Evolutionary conservation across 2,113 vertebrate species (phyloP), one percentile per base, ranked within the genome.

Genomic region (Microtus ochrogaster): DNA sequence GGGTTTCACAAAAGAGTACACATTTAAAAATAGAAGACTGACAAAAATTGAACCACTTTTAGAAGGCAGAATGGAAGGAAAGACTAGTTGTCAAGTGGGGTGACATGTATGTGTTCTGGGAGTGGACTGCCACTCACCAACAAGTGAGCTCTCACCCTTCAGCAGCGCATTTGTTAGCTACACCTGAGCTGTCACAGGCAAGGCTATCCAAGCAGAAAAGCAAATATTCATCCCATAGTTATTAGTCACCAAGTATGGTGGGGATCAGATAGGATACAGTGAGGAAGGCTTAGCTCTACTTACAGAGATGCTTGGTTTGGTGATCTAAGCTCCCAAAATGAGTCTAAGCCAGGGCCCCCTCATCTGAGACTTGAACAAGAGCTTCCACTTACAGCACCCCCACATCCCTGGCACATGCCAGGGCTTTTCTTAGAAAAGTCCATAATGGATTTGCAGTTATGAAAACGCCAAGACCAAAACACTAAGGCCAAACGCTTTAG

Each of bases 391-490:
- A 12, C 36, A 66, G 30, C 13, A 13, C n/a, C 24, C 55, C 24
- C 39, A 68, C 33, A 91, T 96, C 61, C 93, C 78, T 82, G n/a
- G 39, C 14, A 22, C 17, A 58, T 91, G 39, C 68, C 16, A 33
- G 96, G 96, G 66, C 81, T 92, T 94, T 96, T 96, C 90, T 85
- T 92, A 58, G 84, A 97, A 95, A 94, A 97, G 79, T 92, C 70
- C 78, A 73, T 77, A 47, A 88, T 95, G 92, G 96, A 97, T 96
- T 85, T 94, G 61, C 16, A 6, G 65, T 92, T 85, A 77, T 92
- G 41, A 96, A 97, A 97, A 73, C 47, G 79, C 74, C 92, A 89
- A 84, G 77, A 6, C 21, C 73, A 94, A 96, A 97, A 73, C 41
- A 70, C 79, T 92, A 89, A 84, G 77, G 10, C 21, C 77, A 94